These are phyloP conservation scores for Petrolisthes cinctipes DNA, from an alignment of 2,888 invertebrate species.

Conservation along the genomic window DNA sequence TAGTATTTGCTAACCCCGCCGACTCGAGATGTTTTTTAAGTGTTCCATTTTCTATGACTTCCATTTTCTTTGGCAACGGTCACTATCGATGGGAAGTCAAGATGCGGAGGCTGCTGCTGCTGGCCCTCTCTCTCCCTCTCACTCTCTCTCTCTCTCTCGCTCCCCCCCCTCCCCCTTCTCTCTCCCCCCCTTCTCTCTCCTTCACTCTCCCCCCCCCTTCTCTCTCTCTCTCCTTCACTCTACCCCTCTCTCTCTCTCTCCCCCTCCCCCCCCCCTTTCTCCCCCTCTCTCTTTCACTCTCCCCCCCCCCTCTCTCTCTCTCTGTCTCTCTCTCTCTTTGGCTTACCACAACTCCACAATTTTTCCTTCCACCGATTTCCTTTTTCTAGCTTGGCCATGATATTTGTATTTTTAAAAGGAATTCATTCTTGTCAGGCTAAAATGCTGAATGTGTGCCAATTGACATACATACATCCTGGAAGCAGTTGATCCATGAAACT, in stretches of 20 bases:
- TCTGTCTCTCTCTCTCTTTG: not conserved
- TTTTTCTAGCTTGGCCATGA: conserved; percentile 4
- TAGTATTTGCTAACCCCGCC: conserved; percentile 46
- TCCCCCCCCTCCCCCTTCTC: too few species aligned
- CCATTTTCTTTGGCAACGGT: conserved; percentile 50
- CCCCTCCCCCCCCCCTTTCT: not conserved
- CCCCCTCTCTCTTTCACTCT: not conserved
- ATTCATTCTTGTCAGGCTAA: not conserved
- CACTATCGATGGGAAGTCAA: conserved; percentile 47
- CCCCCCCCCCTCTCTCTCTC: not conserved
- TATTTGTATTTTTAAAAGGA: not conserved
- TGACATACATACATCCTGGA: too few species aligned
- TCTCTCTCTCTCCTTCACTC: conserved; percentile 29
- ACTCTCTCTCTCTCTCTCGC: too few species aligned
- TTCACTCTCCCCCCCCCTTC: too few species aligned
- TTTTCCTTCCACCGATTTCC: conserved; percentile 14
- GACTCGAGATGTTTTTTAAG: conserved; percentile 48
- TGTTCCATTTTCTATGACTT: conserved; percentile 51
- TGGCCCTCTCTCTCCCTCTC: too few species aligned
- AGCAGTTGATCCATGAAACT: too few species aligned
- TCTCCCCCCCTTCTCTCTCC: not conserved
- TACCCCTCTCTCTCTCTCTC: conserved; percentile 17
- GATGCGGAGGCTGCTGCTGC: conserved; percentile 24
- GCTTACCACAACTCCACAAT: conserved; percentile 14
- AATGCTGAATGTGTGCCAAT: not conserved